phyloP scores from a whole-genome alignment of 2,888 invertebrate genomes.

The Monochamus alternatus region DNA sequence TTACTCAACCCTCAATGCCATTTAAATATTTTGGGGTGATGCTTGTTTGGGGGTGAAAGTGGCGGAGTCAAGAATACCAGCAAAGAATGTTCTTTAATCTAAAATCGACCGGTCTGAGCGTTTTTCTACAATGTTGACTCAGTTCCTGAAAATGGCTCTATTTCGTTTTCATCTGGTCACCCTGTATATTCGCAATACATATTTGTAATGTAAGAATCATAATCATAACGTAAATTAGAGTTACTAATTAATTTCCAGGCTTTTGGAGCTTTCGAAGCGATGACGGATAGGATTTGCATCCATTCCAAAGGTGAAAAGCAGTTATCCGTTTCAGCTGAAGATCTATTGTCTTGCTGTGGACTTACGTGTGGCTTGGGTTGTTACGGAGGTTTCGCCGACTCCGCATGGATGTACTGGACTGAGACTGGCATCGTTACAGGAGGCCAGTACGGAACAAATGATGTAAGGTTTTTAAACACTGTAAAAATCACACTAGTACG shows the following conservation, averaged over 20 bases:
- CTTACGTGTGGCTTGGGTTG: constrained; percentile 83
- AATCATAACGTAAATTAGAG: constrained; percentile 62
- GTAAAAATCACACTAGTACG: not conserved
- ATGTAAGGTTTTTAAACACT: constrained; percentile 4
- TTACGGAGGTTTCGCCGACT: constrained; percentile 80
- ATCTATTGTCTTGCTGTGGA: constrained; percentile 83
- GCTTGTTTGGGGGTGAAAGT: too few species aligned
- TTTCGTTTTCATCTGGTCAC: too few species aligned
- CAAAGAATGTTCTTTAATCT: too few species aligned
- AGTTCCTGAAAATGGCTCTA: too few species aligned
- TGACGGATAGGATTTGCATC: constrained; percentile 89
- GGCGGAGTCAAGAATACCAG: too few species aligned
- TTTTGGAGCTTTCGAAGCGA: constrained; percentile 87
- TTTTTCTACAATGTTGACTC: too few species aligned
- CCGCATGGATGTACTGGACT: constrained; percentile 90
- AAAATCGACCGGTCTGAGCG: too few species aligned
- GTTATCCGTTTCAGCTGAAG: constrained; percentile 86
- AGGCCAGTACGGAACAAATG: constrained; percentile 78
- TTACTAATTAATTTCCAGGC: constrained; percentile 71
- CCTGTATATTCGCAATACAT: too few species aligned
- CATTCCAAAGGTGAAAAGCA: constrained; percentile 80
- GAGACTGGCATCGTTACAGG: constrained; percentile 89
- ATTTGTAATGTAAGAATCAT: too few species aligned
- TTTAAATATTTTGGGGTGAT: too few species aligned
- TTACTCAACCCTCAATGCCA: too few species aligned